These are phyloP conservation scores for Anguilla megastoma DNA, from an alignment of 2,797 vertebrate species.

Conservation along the genomic window DNA sequence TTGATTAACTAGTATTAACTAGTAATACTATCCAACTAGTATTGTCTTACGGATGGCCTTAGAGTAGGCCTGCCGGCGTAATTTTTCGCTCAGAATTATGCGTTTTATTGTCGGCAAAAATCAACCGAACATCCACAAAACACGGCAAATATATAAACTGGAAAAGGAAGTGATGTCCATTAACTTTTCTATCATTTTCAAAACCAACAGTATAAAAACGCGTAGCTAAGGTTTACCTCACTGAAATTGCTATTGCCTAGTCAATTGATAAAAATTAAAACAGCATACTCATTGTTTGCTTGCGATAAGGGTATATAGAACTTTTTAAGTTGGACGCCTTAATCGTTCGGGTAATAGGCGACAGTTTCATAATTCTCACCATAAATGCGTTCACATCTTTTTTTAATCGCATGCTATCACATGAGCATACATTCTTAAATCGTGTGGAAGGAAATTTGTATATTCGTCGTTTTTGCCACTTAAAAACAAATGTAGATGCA, in stretches of 20 bases:
- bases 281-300: neutral
- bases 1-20: neutral
- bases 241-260: neutral
- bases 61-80: neutral
- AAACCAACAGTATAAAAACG: neutral
- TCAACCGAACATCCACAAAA: neutral
- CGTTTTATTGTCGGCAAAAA: neutral
- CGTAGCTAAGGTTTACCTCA: neutral
- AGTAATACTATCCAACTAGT: neutral
- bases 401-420: neutral
- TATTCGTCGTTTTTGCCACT: neutral
- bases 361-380: neutral
- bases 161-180: neutral
- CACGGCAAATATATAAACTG: neutral
- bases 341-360: neutral
- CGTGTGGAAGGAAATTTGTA: neutral
- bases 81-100: neutral
- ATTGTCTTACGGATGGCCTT: neutral
- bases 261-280: neutral
- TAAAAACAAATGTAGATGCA: neutral
- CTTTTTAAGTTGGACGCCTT: neutral
- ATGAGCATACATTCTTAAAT: neutral
- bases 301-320: neutral
- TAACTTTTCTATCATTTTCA: neutral
- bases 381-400: neutral